These are phyloP conservation scores for Plecturocebus donacophilus DNA, from an alignment of 2,113 vertebrate species.

Conservation along the genomic window DNA sequence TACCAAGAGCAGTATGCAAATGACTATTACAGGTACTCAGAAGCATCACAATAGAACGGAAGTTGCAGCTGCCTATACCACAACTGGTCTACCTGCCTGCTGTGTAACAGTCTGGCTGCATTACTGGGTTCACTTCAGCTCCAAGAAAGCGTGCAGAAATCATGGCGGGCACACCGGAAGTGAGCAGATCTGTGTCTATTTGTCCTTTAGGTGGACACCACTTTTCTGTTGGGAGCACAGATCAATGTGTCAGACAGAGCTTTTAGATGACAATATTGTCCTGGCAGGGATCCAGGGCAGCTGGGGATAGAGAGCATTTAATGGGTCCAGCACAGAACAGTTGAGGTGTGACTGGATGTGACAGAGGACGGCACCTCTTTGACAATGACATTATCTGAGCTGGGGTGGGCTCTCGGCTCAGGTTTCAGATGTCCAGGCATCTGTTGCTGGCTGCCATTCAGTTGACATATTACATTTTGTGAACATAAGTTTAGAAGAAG, in stretches of 20 bases:
- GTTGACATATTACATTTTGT: background rate
- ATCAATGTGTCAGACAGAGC: background rate
- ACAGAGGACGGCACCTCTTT: background rate
- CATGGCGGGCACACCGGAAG: background rate
- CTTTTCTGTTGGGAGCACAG: slow-evolving; percentile 9
- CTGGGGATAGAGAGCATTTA: background rate
- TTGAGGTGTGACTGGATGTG: slow-evolving; percentile 3
- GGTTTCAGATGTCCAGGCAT: background rate
- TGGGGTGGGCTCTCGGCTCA: background rate
- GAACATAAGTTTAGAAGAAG: slow-evolving; percentile 32
- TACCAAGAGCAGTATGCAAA: background rate
- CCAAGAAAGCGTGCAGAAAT: background rate
- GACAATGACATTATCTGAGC: background rate
- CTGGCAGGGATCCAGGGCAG: background rate
- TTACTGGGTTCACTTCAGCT: background rate
- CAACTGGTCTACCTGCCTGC: background rate
- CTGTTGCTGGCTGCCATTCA: background rate
- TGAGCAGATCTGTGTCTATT: background rate
- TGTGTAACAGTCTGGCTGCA: background rate
- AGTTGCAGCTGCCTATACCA: background rate
- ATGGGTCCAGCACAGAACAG: background rate
- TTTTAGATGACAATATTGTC: background rate
- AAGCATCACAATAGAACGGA: too few species aligned
- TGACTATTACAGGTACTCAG: rapidly evolving
- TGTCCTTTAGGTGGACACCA: background rate